Base-by-base conservation (phyloP, 2,888 invertebrate genomes). In the Drosophila nr. medialis region DNA sequence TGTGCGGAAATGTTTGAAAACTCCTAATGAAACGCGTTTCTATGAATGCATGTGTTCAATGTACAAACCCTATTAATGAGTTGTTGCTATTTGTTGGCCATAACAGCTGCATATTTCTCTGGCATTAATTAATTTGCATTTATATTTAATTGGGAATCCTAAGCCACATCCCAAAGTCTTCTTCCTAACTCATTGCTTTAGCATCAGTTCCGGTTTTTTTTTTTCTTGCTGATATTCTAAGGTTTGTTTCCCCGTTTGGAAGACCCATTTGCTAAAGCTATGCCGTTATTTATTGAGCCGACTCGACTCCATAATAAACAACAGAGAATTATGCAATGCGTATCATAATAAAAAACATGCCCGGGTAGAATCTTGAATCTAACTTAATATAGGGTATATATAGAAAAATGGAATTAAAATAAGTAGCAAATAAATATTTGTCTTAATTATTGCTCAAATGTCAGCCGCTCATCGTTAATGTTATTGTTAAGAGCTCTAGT, bases 371-470 rank as follows among this genome's bases (percentile, higher is more conserved):
- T 1, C 4, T 45, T 21, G 45, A 13, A n/a, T n/a, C 10, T 2
- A 40, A 40, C 10, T 4, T 21, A 45, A 7, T 42, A 49, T n/a
- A 48, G 53, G 56, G 21, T 55, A 61, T 64, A 11, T 18, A 27
- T 48, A 24, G 48, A 13, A 45, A 45, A 45, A 45, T 45, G 2
- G 24, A 21, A 49, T 59, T 42, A 53, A 69, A 61, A 60, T 63
- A 58, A 51, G 51, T 30, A 60, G 48, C 42, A 51, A 60, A 54
- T 51, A 72, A 76, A 86, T 73, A 75, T 81, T 78, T 66, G 67
- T 89, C 88, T 89, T 78, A 87, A 89, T 89, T 89, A 87, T 72
- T 62, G 60, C 62, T 61, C 65, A 75, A 86, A 71, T 78, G 85
- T 73, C 79, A 51, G 34, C 59, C 42, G 32, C 40, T 40, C 29